These are phyloP conservation scores for Drosophila kepulauana DNA, from an alignment of 1,140 invertebrate species.

Conservation along the genomic window DNA sequence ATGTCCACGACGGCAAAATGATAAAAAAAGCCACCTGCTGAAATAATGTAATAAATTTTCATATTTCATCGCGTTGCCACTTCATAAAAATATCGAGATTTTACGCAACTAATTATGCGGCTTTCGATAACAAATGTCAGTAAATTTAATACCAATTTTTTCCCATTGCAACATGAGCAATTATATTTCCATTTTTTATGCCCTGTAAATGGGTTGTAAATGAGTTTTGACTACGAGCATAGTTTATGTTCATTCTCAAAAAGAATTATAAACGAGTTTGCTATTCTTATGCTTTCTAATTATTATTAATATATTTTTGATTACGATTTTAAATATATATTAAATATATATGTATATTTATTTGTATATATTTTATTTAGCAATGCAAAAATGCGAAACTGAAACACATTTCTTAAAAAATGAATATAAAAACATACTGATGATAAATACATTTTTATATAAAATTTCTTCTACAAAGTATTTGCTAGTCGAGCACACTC, in stretches of 20 bases:
- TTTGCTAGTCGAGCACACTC: background rate
- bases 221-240: background rate
- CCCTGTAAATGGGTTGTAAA: background rate
- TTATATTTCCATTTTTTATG: slow-evolving; percentile 9
- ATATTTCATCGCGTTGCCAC: slow-evolving; percentile 19
- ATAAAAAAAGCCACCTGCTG: slow-evolving; percentile 14
- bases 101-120: slow-evolving; percentile 45
- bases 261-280: slow-evolving; percentile 10
- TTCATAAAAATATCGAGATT: slow-evolving; percentile 32
- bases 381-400: no score
- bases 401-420: no score
- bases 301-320: background rate
- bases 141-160: slow-evolving; percentile 34
- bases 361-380: no score
- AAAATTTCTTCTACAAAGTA: background rate
- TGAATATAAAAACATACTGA: no score
- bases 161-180: background rate
- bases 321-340: background rate
- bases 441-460: background rate
- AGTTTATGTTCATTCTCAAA: background rate
- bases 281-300: background rate
- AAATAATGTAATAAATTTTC: slow-evolving; percentile 27
- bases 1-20: background rate
- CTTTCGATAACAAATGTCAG: slow-evolving; percentile 23
- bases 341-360: no score